Evolutionary conservation across 2,113 vertebrate genomes (phyloP).

Genomic region (Forbesichthys papilliferus): DNA sequence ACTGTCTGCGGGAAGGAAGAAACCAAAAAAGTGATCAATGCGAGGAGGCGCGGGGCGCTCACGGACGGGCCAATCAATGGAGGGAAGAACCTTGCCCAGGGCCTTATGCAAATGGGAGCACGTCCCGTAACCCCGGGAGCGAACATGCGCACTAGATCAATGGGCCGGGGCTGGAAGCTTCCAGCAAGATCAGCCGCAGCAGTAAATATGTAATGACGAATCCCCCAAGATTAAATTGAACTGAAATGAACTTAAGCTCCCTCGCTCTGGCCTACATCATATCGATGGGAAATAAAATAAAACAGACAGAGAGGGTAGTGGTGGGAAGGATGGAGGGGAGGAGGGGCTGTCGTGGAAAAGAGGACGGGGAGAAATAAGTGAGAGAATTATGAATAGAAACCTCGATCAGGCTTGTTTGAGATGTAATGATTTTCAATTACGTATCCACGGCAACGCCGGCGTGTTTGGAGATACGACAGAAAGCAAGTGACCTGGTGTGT

Average conservation of each 20-base stretch:
- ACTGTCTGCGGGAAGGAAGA: slow-evolving; percentile 85
- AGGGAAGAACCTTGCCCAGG: slow-evolving; percentile 99
- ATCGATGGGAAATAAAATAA: slow-evolving; percentile 62
- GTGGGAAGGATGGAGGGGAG: slow-evolving; percentile 18
- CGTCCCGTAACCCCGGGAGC: slow-evolving; percentile 91
- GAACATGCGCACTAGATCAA: slow-evolving; percentile 99
- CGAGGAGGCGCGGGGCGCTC: slow-evolving; percentile 91
- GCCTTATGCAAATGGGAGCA: slow-evolving; percentile 99
- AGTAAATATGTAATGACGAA: slow-evolving; percentile 98
- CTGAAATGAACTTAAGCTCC: slow-evolving; percentile 82
- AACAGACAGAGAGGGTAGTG: slow-evolving; percentile 26
- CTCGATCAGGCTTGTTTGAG: slow-evolving; percentile 64
- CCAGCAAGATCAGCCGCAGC: slow-evolving; percentile 92
- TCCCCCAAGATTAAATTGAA: slow-evolving; percentile 81
- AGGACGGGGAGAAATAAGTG: slow-evolving; percentile 40
- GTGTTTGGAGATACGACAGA: slow-evolving; percentile 37
- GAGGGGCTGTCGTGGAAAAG: background rate
- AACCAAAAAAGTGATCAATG: slow-evolving; percentile 94
- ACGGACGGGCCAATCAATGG: slow-evolving; percentile 99
- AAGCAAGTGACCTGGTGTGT: slow-evolving; percentile 20
- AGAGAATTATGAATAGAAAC: slow-evolving; percentile 58
- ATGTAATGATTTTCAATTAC: slow-evolving; percentile 74
- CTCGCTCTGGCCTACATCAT: slow-evolving; percentile 79
- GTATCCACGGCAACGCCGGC: slow-evolving; percentile 63
- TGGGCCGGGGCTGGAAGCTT: slow-evolving; percentile 89